Conservation (phyloP, 1,140 invertebrate species). For the Zaprionus ghesquierei region DNA sequence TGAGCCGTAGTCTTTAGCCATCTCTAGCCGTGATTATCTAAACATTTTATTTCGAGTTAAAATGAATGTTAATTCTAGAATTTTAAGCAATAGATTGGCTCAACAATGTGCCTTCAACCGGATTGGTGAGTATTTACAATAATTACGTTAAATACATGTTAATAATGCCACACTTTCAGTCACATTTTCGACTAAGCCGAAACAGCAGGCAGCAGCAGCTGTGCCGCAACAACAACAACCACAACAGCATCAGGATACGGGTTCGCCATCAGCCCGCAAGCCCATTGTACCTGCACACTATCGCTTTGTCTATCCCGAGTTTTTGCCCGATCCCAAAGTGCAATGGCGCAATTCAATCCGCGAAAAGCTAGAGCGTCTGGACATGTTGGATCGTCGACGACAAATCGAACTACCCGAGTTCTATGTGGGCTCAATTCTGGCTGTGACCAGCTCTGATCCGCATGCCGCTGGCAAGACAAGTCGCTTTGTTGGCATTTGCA, state of each 20-base stretch:
- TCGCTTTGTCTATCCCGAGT: conserved; percentile 95
- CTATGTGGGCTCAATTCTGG: conserved; percentile 97
- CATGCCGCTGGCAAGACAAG: conserved; percentile 93
- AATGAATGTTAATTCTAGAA: conserved; percentile 63
- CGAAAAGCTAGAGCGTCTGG: conserved; percentile 95
- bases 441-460: conserved; percentile 94
- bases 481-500: conserved; percentile 97
- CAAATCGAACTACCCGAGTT: conserved; percentile 97
- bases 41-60: conserved; percentile 52
- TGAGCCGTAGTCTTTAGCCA: not conserved
- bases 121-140: conserved; percentile 46
- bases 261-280: conserved; percentile 35
- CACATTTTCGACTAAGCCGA: conserved; percentile 73
- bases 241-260: conserved; percentile 21
- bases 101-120: conserved; percentile 48
- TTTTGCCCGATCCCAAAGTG: conserved; percentile 93
- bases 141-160: not conserved
- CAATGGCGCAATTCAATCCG: conserved; percentile 90
- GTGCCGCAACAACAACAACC: conserved; percentile 26
- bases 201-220: conserved; percentile 45
- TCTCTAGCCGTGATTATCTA: conserved; percentile 60
- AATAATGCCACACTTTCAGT: conserved; percentile 47
- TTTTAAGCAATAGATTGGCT: conserved; percentile 38
- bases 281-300: conserved; percentile 83
- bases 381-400: conserved; percentile 92